phyloP scores from a whole-genome alignment of 2,888 invertebrate genomes.

The Pimpla rufipes region DNA sequence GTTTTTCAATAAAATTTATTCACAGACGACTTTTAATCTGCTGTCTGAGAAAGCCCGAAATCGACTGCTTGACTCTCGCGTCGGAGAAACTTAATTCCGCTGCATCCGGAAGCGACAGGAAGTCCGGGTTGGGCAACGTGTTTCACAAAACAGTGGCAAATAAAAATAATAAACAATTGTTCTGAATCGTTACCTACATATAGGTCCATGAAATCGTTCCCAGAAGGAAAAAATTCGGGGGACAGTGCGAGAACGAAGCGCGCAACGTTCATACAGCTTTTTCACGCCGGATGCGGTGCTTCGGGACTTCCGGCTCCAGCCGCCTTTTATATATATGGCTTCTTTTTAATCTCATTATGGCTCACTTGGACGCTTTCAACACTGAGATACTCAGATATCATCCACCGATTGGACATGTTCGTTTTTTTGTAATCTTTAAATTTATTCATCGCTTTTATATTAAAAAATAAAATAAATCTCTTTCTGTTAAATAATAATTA shows the following conservation, averaged over 20 bases:
- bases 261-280: neutral
- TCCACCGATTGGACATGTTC: slow-evolving; percentile 64
- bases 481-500: too few species aligned
- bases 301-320: slow-evolving; percentile 31
- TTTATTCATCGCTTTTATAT: neutral
- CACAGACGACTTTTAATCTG: neutral
- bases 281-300: slow-evolving; percentile 21
- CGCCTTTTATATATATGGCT: slow-evolving; percentile 14
- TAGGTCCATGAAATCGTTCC: slow-evolving; percentile 3
- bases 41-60: slow-evolving; percentile 11
- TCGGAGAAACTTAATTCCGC: neutral
- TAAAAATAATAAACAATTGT: slow-evolving; percentile 35
- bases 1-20: neutral
- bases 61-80: slow-evolving; percentile 30
- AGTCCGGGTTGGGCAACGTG: slow-evolving; percentile 37
- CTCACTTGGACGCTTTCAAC: slow-evolving; percentile 50
- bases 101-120: slow-evolving; percentile 34
- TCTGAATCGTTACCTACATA: slow-evolving; percentile 25
- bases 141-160: slow-evolving; percentile 25
- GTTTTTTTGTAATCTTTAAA: slow-evolving; percentile 26
- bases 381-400: slow-evolving; percentile 70
- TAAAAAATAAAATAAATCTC: neutral
- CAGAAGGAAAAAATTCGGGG: slow-evolving; percentile 4
- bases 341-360: slow-evolving; percentile 38
- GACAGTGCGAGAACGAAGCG: slow-evolving; percentile 23